These are phyloP conservation scores for Mayetiola destructor DNA, from an alignment of 2,888 invertebrate genomes.

Conservation along the genomic window DNA sequence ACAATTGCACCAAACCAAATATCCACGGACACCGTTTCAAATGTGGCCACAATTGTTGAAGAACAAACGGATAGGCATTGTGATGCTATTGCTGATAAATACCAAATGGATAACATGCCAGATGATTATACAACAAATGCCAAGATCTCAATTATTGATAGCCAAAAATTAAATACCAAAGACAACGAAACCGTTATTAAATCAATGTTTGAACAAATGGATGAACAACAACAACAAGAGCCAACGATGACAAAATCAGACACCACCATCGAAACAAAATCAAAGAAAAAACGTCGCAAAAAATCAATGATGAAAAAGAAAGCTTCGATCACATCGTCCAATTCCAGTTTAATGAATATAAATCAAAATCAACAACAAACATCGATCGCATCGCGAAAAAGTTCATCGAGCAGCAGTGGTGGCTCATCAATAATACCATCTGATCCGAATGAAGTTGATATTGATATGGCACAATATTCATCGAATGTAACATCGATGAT, in stretches of 20 bases:
- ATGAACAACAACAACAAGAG: background rate
- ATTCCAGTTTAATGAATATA: conserved; percentile 41
- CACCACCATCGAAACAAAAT: conserved; percentile 16
- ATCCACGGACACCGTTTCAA: background rate
- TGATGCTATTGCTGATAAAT: background rate
- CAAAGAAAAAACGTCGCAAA: conserved; percentile 63
- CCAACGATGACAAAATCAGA: background rate
- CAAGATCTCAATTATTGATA: background rate
- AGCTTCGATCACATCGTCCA: conserved; percentile 34
- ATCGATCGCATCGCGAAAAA: conserved; percentile 50
- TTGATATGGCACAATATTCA: conserved; percentile 23
- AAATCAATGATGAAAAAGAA: conserved; percentile 68
- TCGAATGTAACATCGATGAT: background rate
- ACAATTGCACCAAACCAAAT: background rate
- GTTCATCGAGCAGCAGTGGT: conserved; percentile 37
- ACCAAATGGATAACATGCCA: background rate
- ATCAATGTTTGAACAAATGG: background rate
- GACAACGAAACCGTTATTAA: background rate
- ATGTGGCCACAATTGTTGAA: background rate
- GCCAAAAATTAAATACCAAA: conserved; percentile 7
- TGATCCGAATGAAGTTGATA: conserved; percentile 19
- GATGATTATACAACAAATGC: background rate
- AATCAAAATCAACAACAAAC: too few species aligned
- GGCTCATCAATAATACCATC: conserved; percentile 25
- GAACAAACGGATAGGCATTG: background rate